phyloP scores from a whole-genome alignment of 92 coral and sea anemone genomes.

The Bergia puertoricense region DNA sequence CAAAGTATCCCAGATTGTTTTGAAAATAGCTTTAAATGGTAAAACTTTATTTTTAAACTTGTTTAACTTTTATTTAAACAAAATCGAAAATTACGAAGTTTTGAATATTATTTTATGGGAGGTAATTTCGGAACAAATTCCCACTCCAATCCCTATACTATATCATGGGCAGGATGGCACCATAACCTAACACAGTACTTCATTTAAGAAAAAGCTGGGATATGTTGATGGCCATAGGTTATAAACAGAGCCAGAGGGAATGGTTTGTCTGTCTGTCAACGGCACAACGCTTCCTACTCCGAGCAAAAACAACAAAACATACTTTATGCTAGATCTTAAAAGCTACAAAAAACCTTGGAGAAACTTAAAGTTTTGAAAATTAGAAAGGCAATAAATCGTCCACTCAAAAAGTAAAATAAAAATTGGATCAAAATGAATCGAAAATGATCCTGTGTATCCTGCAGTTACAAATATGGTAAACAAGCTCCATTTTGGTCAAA shows the following conservation, averaged over 20 bases:
- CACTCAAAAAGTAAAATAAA: too few relatives aligned
- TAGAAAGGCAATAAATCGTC: too few relatives aligned
- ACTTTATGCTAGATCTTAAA: too few relatives aligned
- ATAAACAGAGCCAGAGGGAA: background rate
- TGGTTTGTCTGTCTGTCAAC: too few relatives aligned
- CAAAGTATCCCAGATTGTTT: conserved; percentile 19
- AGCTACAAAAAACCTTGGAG: too few relatives aligned
- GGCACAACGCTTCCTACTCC: too few relatives aligned
- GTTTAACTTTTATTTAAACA: conserved; percentile 2
- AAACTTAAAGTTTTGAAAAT: too few relatives aligned
- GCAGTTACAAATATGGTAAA: too few relatives aligned
- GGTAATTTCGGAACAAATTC: conserved; percentile 21
- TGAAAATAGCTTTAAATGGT: background rate
- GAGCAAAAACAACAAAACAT: too few relatives aligned
- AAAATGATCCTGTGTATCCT: too few relatives aligned
- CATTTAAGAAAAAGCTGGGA: conserved; percentile 3
- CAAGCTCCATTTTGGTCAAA: too few relatives aligned
- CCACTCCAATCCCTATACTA: background rate
- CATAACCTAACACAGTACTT: conserved; percentile 15
- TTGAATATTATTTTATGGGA: conserved; percentile 3
- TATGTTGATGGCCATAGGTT: conserved; percentile 33
- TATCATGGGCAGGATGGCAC: conserved; percentile 8
- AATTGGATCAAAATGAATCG: too few relatives aligned
- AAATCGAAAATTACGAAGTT: conserved; percentile 7
- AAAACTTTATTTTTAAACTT: background rate